A percentile compares a stretch with the other conserved stretches of the same genome.
These are phyloP conservation scores for Cotesia vestalis DNA, from an alignment of 1,140 invertebrate species.

Conservation along the genomic window DNA sequence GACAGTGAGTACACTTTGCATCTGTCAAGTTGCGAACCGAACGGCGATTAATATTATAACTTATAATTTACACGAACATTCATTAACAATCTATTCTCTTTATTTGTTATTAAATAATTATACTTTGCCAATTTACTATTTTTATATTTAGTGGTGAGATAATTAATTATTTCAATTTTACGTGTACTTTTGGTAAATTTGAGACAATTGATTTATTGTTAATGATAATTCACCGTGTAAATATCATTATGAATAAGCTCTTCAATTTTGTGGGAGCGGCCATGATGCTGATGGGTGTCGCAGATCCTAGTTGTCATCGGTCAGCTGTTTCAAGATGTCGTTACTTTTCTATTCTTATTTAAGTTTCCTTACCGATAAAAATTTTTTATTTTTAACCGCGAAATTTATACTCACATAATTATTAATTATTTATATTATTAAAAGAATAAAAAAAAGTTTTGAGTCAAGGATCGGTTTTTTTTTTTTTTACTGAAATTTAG, in stretches of 20 bases:
- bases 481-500: too few relatives aligned
- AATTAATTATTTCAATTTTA: too few relatives aligned
- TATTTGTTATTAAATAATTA: not conserved
- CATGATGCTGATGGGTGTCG: slow-evolving; percentile 52
- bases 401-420: too few relatives aligned
- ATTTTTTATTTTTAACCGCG: too few relatives aligned
- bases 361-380: too few relatives aligned
- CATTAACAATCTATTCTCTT: slow-evolving; percentile 5
- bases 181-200: too few relatives aligned
- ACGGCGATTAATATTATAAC: slow-evolving; percentile 16
- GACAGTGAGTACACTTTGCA: slow-evolving; percentile 37
- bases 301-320: slow-evolving; percentile 37
- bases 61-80: not conserved
- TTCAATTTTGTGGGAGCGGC: slow-evolving; percentile 49
- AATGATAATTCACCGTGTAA: slow-evolving; percentile 45
- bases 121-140: not conserved
- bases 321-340: slow-evolving; percentile 38
- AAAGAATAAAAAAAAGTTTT: too few relatives aligned
- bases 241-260: slow-evolving; percentile 44
- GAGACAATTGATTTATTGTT: slow-evolving; percentile 9
- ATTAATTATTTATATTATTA: too few relatives aligned
- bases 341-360: not conserved
- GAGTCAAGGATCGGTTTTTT: too few relatives aligned
- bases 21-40: slow-evolving; percentile 31
- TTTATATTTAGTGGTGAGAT: slow-evolving; percentile 5